A percentile compares a stretch with the other conserved stretches of the same genome.
phyloP scores from a whole-genome alignment of 2,888 invertebrate genomes.

The Sericinus montela region DNA sequence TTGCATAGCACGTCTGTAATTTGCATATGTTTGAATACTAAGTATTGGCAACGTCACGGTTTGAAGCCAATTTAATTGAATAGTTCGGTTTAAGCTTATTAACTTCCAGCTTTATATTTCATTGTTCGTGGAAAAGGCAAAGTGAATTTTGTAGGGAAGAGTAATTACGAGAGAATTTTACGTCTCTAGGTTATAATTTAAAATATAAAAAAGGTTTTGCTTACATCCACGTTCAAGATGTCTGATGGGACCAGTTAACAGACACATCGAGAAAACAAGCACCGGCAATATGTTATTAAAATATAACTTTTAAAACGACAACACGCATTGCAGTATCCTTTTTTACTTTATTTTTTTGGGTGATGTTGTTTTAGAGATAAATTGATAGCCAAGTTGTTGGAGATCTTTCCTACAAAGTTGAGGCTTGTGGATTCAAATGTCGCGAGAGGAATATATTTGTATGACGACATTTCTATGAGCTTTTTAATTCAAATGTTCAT shows the following conservation, averaged over 20 bases:
- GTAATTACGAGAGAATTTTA: conserved; percentile 18
- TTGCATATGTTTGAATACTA: conserved; percentile 79
- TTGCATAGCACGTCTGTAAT: conserved; percentile 77
- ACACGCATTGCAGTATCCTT: conserved; percentile 32
- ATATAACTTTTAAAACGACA: conserved; percentile 34
- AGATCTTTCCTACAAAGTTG: too few species aligned
- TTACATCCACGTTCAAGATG: conserved; percentile 13
- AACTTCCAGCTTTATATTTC: conserved; percentile 47
- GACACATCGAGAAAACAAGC: conserved; percentile 26
- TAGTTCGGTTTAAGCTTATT: conserved; percentile 70
- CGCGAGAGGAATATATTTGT: too few species aligned
- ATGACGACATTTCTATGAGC: too few species aligned
- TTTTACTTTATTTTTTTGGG: conserved; percentile 3
- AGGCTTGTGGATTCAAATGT: too few species aligned
- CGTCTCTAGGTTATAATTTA: conserved; percentile 25
- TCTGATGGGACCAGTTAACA: conserved; percentile 25
- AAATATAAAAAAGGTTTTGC: conserved; percentile 1
- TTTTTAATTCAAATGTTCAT: too few species aligned
- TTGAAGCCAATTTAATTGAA: conserved; percentile 74
- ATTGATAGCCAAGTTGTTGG: too few species aligned
- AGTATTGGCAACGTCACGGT: conserved; percentile 65
- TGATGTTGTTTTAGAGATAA: too few species aligned
- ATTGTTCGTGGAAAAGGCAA: conserved; percentile 20
- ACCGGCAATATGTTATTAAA: conserved; percentile 59
- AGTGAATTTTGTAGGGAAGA: conserved; percentile 8